Evolutionary conservation across 2,113 vertebrate genomes (phyloP).

Genomic region (Ciconia stormi): DNA sequence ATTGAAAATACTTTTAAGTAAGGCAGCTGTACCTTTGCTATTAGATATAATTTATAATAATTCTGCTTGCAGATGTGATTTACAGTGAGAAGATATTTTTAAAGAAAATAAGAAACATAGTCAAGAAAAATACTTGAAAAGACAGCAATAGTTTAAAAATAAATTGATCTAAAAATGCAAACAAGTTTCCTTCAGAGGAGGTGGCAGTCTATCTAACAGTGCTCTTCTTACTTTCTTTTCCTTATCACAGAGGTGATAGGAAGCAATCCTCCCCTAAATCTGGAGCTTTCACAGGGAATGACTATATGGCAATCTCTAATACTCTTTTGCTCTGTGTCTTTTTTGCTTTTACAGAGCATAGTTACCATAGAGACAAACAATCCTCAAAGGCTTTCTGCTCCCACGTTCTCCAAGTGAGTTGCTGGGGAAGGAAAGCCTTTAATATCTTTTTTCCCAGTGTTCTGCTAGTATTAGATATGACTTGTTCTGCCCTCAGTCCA

Average conservation of each 20-base stretch:
- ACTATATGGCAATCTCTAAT: not conserved
- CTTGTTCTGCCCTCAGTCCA: not conserved
- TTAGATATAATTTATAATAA: not conserved
- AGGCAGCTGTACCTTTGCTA: not conserved
- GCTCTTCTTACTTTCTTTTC: not conserved
- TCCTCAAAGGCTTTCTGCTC: not conserved
- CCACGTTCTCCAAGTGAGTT: not conserved
- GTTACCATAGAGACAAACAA: slow-evolving; percentile 59
- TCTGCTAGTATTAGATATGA: not conserved
- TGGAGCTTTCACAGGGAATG: not conserved
- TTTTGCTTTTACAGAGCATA: not conserved
- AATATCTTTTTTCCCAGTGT: not conserved
- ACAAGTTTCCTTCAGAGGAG: not conserved
- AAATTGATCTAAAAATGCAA: not conserved
- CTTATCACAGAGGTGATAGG: not conserved
- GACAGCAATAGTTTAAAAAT: not conserved
- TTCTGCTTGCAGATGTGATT: not conserved
- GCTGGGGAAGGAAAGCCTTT: not conserved
- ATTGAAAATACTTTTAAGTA: not conserved
- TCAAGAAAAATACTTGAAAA: not conserved
- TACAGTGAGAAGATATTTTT: not conserved
- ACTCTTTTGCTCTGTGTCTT: not conserved
- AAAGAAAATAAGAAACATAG: not conserved
- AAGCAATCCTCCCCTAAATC: not conserved
- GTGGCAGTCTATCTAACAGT: not conserved